phyloP scores from a whole-genome alignment of 2,797 vertebrate genomes.

The Anableps anableps region DNA sequence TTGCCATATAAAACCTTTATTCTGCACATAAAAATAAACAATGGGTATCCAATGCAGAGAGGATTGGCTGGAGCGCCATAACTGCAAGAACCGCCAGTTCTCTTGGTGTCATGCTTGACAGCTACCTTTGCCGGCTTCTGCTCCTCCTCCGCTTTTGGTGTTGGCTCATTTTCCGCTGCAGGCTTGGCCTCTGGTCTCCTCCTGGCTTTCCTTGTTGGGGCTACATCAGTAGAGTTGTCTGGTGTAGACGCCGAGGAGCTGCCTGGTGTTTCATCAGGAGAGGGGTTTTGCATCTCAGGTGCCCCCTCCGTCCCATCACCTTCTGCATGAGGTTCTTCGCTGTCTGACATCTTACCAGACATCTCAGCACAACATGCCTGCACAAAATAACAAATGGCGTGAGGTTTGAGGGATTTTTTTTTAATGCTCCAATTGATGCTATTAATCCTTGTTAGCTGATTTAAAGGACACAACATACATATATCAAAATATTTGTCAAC shows the following conservation, averaged over 20 bases:
- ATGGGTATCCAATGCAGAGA: too few species aligned
- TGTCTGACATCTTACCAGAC: slow-evolving; percentile 85
- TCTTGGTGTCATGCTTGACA: background rate
- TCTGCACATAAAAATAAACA: too few species aligned
- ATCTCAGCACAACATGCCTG: slow-evolving; percentile 66
- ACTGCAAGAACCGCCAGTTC: too few species aligned
- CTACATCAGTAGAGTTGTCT: slow-evolving; percentile 71
- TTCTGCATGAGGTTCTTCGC: slow-evolving; percentile 54
- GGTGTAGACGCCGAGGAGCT: slow-evolving; percentile 5
- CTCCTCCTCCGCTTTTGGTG: slow-evolving; percentile 61
- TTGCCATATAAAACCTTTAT: too few species aligned
- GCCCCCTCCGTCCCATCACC: slow-evolving; percentile 18
- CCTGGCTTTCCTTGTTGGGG: slow-evolving; percentile 82
- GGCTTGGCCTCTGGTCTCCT: slow-evolving; percentile 86
- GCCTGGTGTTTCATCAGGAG: slow-evolving; percentile 36
- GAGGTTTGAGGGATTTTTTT: background rate
- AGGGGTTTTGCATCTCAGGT: background rate
- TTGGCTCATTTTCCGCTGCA: slow-evolving; percentile 53
- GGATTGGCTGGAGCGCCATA: too few species aligned
- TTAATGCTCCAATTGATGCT: background rate
- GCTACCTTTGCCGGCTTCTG: slow-evolving; percentile 62
- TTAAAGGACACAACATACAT: background rate
- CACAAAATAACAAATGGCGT: background rate
- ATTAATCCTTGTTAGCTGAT: background rate
- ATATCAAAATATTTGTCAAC: background rate